These are phyloP conservation scores for Drosophila ironensis DNA, from an alignment of 1,140 invertebrate species.

Conservation along the genomic window DNA sequence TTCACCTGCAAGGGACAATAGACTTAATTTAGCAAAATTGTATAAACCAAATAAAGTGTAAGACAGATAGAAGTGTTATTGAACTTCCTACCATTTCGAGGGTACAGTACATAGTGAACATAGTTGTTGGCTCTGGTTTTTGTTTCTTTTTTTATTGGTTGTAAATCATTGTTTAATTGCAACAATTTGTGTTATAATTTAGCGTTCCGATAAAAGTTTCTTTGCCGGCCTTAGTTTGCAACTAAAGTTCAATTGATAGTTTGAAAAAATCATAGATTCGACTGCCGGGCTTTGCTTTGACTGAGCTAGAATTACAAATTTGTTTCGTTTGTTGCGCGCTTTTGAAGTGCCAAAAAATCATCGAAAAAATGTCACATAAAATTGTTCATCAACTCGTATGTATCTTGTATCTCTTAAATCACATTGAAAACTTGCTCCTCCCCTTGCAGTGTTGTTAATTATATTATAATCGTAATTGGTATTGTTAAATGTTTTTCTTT, in stretches of 20 bases:
- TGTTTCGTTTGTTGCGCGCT: conserved; percentile 54
- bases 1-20: neutral
- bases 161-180: conserved; percentile 50
- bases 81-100: too few species aligned
- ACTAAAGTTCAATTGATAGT: conserved; percentile 51
- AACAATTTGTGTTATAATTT: conserved; percentile 65
- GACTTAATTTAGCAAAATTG: conserved; percentile 33
- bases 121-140: too few species aligned
- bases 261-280: conserved; percentile 46
- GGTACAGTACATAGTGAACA: too few species aligned
- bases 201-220: conserved; percentile 46
- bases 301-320: conserved; percentile 52
- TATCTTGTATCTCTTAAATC: conserved; percentile 63
- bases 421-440: conserved; percentile 62
- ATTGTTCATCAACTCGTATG: conserved; percentile 51
- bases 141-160: conserved; percentile 45
- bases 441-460: conserved; percentile 30
- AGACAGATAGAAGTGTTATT: neutral
- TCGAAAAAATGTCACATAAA: conserved; percentile 68
- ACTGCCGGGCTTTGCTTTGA: conserved; percentile 36
- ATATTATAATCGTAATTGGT: conserved; percentile 30
- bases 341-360: conserved; percentile 57
- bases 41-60: conserved; percentile 14
- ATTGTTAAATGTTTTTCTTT: conserved; percentile 25
- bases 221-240: conserved; percentile 49